These are phyloP conservation scores for Lutjanus erythropterus DNA, from an alignment of 2,113 vertebrate genomes.

Conservation along the genomic window DNA sequence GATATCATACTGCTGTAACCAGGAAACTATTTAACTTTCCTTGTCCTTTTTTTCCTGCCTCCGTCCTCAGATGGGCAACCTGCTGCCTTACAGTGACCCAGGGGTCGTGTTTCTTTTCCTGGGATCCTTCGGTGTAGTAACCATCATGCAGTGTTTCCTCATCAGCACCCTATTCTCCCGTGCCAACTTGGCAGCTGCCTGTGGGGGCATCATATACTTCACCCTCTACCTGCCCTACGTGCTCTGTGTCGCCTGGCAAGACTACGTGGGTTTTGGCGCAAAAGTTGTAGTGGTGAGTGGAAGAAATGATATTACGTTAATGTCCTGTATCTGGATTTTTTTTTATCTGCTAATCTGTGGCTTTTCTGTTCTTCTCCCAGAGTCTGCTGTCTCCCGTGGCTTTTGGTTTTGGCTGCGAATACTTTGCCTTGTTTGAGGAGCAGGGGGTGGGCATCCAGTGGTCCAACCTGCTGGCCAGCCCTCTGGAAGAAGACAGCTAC, in stretches of 20 bases:
- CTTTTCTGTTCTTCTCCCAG: slow-evolving; percentile 75
- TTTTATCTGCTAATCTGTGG: slow-evolving; percentile 8
- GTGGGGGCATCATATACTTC: slow-evolving; percentile 97
- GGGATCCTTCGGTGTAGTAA: slow-evolving; percentile 91
- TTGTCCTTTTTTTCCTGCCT: background rate
- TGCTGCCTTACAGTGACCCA: slow-evolving; percentile 96
- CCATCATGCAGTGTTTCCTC: slow-evolving; percentile 97
- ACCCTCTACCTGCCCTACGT: slow-evolving; percentile 95
- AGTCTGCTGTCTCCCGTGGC: slow-evolving; percentile 96
- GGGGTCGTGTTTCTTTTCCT: slow-evolving; percentile 94
- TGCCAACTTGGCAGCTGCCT: slow-evolving; percentile 96
- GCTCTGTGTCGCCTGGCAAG: slow-evolving; percentile 96
- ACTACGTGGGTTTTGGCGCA: slow-evolving; percentile 90
- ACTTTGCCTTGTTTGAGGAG: slow-evolving; percentile 96
- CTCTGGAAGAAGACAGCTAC: slow-evolving; percentile 92
- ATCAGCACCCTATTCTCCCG: slow-evolving; percentile 97
- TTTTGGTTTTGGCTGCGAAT: slow-evolving; percentile 97
- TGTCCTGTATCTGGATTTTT: background rate
- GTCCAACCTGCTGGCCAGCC: slow-evolving; percentile 94
- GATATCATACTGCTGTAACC: slow-evolving; percentile 26
- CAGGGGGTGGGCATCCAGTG: slow-evolving; percentile 97
- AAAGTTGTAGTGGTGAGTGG: slow-evolving; percentile 92
- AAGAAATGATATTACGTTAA: background rate
- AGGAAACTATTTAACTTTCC: background rate
- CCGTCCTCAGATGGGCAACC: slow-evolving; percentile 90